Conservation (phyloP, 2,888 invertebrate genomes). For the Oxycera nigricornis region DNA sequence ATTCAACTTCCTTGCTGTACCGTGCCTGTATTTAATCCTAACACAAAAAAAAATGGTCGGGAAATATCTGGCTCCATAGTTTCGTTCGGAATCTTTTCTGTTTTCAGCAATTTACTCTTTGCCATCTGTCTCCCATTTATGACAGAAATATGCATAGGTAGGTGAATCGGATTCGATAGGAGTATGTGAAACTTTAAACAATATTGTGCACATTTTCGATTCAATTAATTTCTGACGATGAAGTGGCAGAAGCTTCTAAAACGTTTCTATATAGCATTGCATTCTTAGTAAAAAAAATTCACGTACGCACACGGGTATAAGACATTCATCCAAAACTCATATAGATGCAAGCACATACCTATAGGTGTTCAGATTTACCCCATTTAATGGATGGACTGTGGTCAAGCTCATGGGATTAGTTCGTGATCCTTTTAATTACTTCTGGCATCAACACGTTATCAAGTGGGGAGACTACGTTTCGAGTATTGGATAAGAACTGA, state of each 20-base stretch:
- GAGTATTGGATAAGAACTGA: neutral
- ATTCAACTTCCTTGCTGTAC: constrained; percentile 1
- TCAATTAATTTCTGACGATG: neutral
- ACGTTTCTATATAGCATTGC: no score
- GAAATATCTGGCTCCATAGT: constrained; percentile 1
- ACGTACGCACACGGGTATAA: neutral
- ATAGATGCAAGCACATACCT: neutral
- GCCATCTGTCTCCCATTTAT: neutral
- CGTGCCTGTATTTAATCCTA: constrained; percentile 1
- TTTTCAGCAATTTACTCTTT: neutral
- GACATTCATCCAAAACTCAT: neutral
- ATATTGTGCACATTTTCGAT: no score
- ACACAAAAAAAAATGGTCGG: constrained; percentile 21
- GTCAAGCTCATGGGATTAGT: constrained; percentile 43
- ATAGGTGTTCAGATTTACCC: constrained; percentile 11
- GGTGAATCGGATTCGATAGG: no score
- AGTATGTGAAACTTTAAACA: no score
- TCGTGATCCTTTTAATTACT: constrained; percentile 46
- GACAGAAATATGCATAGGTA: neutral
- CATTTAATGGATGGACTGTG: constrained; percentile 32
- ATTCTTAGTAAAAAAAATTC: neutral
- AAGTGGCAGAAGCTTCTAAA: neutral
- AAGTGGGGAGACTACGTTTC: neutral
- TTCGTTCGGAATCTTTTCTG: neutral
- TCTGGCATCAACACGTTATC: constrained; percentile 43